Conservation (phyloP, 1,140 invertebrate species). For the Phthorimaea operculella region DNA sequence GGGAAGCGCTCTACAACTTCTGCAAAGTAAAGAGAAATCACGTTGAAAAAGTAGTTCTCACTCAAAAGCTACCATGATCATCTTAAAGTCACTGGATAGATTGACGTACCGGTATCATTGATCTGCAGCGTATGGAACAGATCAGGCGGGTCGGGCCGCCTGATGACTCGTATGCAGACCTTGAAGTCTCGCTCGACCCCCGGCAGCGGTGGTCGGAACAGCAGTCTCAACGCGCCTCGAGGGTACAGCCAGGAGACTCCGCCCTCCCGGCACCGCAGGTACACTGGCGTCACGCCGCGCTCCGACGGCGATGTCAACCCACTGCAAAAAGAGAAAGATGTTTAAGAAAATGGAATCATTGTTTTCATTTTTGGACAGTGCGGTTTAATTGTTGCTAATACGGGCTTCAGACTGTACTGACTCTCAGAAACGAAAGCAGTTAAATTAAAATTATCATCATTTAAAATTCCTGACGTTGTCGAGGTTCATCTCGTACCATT, state of each 20-base stretch:
- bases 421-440: too few relatives aligned
- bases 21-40: slow-evolving; percentile 15
- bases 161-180: slow-evolving; percentile 74
- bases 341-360: too few relatives aligned
- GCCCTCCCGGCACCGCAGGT: slow-evolving; percentile 79
- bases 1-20: slow-evolving; percentile 56
- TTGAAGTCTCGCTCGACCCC: slow-evolving; percentile 74
- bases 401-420: too few relatives aligned
- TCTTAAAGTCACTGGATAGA: not conserved
- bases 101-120: slow-evolving; percentile 41
- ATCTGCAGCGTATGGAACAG: slow-evolving; percentile 38
- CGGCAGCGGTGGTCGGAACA: slow-evolving; percentile 71
- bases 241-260: slow-evolving; percentile 80
- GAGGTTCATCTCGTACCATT: too few relatives aligned
- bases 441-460: too few relatives aligned
- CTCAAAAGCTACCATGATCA: not conserved
- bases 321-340: slow-evolving; percentile 57
- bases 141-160: slow-evolving; percentile 52
- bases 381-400: too few relatives aligned
- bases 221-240: slow-evolving; percentile 76
- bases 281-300: slow-evolving; percentile 79
- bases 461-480: too few relatives aligned
- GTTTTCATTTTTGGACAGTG: too few relatives aligned
- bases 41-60: not conserved
- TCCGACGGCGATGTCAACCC: slow-evolving; percentile 60